These are phyloP conservation scores for Tyrophagus putrescentiae DNA, from an alignment of 1,140 invertebrate genomes.

Conservation along the genomic window DNA sequence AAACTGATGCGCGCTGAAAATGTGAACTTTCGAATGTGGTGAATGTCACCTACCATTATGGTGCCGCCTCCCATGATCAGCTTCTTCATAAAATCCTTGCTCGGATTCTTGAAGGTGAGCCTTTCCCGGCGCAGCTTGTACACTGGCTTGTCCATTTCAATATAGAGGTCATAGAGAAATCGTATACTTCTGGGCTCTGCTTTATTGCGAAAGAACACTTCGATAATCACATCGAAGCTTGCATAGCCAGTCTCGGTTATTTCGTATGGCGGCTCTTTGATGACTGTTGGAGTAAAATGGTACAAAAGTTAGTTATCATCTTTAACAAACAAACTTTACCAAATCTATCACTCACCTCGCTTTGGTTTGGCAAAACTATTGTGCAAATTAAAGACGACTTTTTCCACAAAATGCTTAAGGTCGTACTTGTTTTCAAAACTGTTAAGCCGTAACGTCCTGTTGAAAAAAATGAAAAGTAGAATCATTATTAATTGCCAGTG, in stretches of 20 bases:
- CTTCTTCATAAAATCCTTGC: slow-evolving; percentile 72
- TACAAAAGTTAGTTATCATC: not conserved
- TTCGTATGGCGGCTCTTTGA: slow-evolving; percentile 78
- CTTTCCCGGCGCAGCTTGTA: slow-evolving; percentile 50
- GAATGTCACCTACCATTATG: slow-evolving; percentile 30
- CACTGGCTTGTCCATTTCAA: slow-evolving; percentile 55
- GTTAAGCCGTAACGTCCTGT: slow-evolving; percentile 66
- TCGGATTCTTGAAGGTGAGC: slow-evolving; percentile 63
- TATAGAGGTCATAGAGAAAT: slow-evolving; percentile 68
- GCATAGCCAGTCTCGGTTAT: slow-evolving; percentile 87
- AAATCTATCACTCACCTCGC: slow-evolving; percentile 34
- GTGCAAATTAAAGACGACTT: slow-evolving; percentile 82
- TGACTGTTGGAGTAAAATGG: slow-evolving; percentile 43
- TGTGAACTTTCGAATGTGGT: not conserved
- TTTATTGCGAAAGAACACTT: slow-evolving; percentile 76
- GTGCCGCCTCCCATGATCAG: slow-evolving; percentile 71
- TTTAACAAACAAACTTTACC: not conserved
- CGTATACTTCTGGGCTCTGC: slow-evolving; percentile 73
- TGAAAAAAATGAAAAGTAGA: no score
- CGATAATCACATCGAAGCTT: slow-evolving; percentile 73
- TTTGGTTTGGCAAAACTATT: slow-evolving; percentile 78
- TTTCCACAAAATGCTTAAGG: slow-evolving; percentile 80
- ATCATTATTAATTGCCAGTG: slow-evolving; percentile 2
- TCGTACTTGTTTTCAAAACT: slow-evolving; percentile 65
- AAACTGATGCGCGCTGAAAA: no score